These are phyloP conservation scores for Catocala fraxini DNA, from an alignment of 2,888 invertebrate species.

Conservation along the genomic window DNA sequence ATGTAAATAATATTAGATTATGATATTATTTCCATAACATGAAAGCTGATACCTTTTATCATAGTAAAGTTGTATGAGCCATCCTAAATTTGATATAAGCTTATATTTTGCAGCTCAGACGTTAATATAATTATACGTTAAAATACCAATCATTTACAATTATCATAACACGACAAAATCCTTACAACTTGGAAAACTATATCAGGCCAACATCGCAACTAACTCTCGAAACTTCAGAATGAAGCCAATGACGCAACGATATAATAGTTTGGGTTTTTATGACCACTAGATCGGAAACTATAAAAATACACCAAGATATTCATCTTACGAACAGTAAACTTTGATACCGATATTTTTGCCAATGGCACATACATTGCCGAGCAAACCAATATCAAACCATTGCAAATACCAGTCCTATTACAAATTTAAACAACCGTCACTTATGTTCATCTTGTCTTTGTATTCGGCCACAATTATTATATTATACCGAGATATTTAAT, in stretches of 20 bases:
- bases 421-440: too few relatives aligned
- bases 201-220: constrained; percentile 29
- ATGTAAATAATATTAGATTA: too few relatives aligned
- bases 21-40: too few relatives aligned
- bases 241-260: constrained; percentile 73
- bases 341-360: constrained; percentile 46
- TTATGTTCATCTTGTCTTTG: too few relatives aligned
- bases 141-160: neutral
- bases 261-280: constrained; percentile 69
- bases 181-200: constrained; percentile 23
- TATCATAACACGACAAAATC: constrained; percentile 12
- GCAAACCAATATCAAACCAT: neutral
- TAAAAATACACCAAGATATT: constrained; percentile 70
- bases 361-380: neutral
- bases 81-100: constrained; percentile 19
- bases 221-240: constrained; percentile 32
- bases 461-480: too few relatives aligned
- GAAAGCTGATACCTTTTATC: too few relatives aligned
- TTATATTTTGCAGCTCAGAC: constrained; percentile 23
- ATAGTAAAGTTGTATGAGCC: neutral
- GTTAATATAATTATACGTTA: constrained; percentile 15
- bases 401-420: too few relatives aligned
- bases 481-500: constrained; percentile 20
- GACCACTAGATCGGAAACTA: constrained; percentile 72
- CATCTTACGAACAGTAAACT: constrained; percentile 59